These are phyloP conservation scores for Nasonia vitripennis DNA, from an alignment of 1,140 invertebrate genomes.

Conservation along the genomic window DNA sequence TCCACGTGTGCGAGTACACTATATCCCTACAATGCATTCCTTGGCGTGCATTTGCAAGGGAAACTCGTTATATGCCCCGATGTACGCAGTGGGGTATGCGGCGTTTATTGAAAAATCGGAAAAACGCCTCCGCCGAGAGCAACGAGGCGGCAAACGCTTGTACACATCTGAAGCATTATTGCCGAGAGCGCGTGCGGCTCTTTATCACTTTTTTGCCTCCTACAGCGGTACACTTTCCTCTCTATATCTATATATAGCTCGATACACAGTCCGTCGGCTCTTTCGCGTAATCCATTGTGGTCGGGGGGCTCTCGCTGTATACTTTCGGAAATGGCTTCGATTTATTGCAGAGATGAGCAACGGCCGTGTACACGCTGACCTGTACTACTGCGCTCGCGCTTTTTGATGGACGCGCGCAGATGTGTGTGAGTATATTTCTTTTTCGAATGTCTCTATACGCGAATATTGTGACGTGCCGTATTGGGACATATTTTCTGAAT, in stretches of 20 bases:
- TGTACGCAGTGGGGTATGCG: neutral
- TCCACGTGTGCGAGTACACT: neutral
- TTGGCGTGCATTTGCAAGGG: neutral
- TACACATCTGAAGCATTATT: neutral
- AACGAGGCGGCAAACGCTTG: slow-evolving; percentile 7
- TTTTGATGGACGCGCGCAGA: neutral
- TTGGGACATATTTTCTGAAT: no score
- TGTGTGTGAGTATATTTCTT: neutral
- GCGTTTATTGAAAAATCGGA: slow-evolving; percentile 23
- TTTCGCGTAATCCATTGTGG: slow-evolving; percentile 60
- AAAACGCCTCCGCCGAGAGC: neutral
- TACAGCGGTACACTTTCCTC: neutral
- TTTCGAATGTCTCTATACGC: neutral
- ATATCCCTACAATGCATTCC: neutral
- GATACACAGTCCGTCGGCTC: slow-evolving; percentile 47
- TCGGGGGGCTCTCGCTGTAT: neutral
- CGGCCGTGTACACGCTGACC: neutral
- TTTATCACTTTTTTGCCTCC: slow-evolving; percentile 19
- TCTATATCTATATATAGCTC: slow-evolving; percentile 54
- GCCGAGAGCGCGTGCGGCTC: neutral
- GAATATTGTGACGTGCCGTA: neutral
- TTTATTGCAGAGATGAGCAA: slow-evolving; percentile 57
- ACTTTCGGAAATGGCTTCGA: slow-evolving; percentile 60
- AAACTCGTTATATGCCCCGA: slow-evolving; percentile 8
- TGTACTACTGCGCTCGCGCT: neutral